These are phyloP conservation scores for Mirza zaza DNA, from an alignment of 2,113 vertebrate species.

Conservation along the genomic window DNA sequence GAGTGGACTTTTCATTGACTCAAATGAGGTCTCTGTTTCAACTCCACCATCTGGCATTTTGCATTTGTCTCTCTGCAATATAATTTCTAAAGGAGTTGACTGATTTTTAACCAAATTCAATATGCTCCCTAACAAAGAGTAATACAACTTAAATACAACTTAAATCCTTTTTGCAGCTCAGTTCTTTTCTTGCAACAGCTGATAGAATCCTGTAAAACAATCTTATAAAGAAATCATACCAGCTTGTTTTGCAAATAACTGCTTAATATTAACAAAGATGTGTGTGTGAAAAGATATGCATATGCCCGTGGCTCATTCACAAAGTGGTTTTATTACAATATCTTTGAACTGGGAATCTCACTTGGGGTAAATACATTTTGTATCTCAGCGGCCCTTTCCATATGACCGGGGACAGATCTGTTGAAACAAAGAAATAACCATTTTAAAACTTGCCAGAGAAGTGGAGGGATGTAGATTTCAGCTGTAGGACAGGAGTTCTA, in stretches of 20 bases:
- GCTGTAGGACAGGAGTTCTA: neutral
- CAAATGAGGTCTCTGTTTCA: conserved; percentile 64
- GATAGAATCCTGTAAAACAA: conserved; percentile 53
- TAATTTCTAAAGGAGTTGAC: conserved; percentile 72
- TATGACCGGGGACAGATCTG: neutral
- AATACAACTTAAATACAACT: conserved; percentile 66
- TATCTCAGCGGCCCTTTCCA: neutral
- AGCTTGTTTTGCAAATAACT: conserved; percentile 52
- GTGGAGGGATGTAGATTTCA: neutral
- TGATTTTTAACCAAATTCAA: conserved; percentile 75
- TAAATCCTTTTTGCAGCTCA: conserved; percentile 49
- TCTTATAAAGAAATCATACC: conserved; percentile 42
- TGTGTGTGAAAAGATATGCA: neutral
- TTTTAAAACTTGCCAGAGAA: conserved; percentile 19
- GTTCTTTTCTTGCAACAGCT: conserved; percentile 59
- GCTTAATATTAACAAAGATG: conserved; percentile 50
- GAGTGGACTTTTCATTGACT: conserved; percentile 73
- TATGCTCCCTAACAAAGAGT: conserved; percentile 57
- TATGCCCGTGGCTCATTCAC: neutral
- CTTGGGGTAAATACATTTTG: neutral
- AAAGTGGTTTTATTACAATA: neutral
- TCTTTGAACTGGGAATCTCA: neutral
- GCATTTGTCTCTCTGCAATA: conserved; percentile 69
- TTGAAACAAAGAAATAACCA: neutral
- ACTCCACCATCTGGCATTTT: conserved; percentile 66